These are phyloP conservation scores for Turritopsis rubra DNA, from an alignment of 30 jellyfish, hydroid and myxozoan species.

Conservation along the genomic window DNA sequence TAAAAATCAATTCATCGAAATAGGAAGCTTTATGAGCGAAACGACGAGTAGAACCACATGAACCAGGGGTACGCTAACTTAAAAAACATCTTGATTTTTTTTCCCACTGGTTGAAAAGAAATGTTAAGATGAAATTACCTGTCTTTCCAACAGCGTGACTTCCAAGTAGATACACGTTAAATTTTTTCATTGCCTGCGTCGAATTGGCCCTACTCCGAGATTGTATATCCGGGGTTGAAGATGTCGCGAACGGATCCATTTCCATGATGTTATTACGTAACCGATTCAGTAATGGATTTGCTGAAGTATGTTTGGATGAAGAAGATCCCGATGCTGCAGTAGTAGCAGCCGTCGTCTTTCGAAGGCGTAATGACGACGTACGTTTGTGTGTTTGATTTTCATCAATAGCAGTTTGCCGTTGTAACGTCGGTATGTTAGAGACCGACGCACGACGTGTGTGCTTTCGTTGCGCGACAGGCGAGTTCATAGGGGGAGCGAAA, in stretches of 20 bases:
- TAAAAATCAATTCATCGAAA: no score
- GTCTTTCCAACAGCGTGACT: conserved; percentile 23
- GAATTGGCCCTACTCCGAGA: conserved; percentile 14
- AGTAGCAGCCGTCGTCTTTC: not conserved
- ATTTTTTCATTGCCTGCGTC: conserved; percentile 10
- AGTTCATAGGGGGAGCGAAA: not conserved
- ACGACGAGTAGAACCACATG: no score
- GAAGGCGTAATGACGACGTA: not conserved
- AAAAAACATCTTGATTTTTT: no score
- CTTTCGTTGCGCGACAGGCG: not conserved
- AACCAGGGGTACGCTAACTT: no score
- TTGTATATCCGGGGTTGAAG: conserved; percentile 10
- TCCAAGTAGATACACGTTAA: conserved; percentile 8
- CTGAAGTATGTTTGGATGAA: not conserved
- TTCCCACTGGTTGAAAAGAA: not conserved
- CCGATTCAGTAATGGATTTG: conserved; percentile 2
- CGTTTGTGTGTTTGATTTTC: not conserved
- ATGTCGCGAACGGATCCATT: conserved; percentile 16
- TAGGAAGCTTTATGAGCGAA: no score
- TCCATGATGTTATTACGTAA: conserved; percentile 3
- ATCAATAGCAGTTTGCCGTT: conserved; percentile 9
- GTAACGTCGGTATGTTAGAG: not conserved
- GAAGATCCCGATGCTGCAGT: not conserved
- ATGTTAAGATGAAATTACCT: conserved; percentile 3
- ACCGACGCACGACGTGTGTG: not conserved